Conservation (phyloP, 2,888 invertebrate genomes). For the Ceriagrion tenellum region DNA sequence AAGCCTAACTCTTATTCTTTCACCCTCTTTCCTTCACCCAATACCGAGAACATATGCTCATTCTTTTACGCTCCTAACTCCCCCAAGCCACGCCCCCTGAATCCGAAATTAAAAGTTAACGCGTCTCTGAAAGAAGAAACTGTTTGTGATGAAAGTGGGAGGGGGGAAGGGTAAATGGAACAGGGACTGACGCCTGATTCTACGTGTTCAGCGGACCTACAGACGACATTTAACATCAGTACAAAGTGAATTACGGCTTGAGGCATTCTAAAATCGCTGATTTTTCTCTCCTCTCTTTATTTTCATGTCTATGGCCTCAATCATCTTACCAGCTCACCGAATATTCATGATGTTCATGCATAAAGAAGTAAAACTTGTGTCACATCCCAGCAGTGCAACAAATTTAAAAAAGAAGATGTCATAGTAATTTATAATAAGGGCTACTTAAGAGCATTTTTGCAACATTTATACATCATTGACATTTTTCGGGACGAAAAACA, state of each 20-base stretch:
- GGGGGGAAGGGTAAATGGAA: neutral
- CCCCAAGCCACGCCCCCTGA: neutral
- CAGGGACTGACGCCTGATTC: neutral
- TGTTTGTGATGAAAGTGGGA: neutral
- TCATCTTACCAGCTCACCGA: neutral
- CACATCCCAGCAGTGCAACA: too few species aligned
- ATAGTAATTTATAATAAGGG: too few species aligned
- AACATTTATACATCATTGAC: too few species aligned
- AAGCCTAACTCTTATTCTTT: conserved; percentile 29
- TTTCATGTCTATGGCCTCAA: neutral
- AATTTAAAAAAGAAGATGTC: too few species aligned
- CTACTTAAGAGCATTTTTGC: too few species aligned
- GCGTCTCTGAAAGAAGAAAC: neutral
- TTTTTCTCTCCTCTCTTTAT: neutral
- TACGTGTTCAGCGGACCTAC: neutral
- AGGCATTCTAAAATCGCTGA: neutral
- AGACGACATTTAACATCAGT: neutral
- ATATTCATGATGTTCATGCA: neutral
- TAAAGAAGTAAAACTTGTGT: too few species aligned
- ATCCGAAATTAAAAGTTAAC: conserved; percentile 36
- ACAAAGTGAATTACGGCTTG: neutral
- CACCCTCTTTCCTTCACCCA: neutral
- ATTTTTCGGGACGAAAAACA: too few species aligned
- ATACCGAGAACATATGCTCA: neutral
- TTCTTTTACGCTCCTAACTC: neutral